Percentiles rank a stretch among this genome's conserved stretches.
Conservation (phyloP, 2,888 invertebrate species). For the Gonocerus acuteangulatus region DNA sequence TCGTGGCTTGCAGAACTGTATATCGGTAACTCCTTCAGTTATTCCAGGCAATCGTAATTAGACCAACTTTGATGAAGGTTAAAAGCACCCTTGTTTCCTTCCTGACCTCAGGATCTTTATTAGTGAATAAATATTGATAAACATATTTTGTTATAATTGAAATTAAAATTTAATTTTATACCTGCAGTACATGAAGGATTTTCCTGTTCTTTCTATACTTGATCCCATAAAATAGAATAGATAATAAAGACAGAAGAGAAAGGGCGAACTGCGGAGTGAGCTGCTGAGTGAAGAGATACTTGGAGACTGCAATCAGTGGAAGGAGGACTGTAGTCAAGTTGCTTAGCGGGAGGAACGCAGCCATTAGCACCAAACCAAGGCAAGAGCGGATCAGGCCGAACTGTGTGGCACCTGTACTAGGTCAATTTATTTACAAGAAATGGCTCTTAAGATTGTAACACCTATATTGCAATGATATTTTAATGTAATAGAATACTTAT, state of each 20-base stretch:
- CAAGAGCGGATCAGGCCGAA: slow-evolving; percentile 71
- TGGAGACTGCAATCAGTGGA: slow-evolving; percentile 66
- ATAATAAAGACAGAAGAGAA: slow-evolving; percentile 52
- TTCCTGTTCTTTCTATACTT: background rate
- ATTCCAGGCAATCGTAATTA: no score
- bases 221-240: background rate
- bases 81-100: no score
- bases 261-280: slow-evolving; percentile 44
- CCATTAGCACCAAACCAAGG: slow-evolving; percentile 66
- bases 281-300: slow-evolving; percentile 53
- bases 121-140: no score
- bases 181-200: background rate
- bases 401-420: slow-evolving; percentile 38
- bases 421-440: background rate
- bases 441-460: no score
- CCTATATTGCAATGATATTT: no score
- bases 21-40: no score
- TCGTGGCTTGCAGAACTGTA: no score
- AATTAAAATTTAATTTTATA: no score
- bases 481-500: no score
- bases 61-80: no score
- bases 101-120: no score
- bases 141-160: no score
- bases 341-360: slow-evolving; percentile 70
- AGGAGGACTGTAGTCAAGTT: slow-evolving; percentile 66